Evolutionary conservation across 1,140 invertebrate genomes (phyloP).

Genomic region (Rhopalosiphum maidis): DNA sequence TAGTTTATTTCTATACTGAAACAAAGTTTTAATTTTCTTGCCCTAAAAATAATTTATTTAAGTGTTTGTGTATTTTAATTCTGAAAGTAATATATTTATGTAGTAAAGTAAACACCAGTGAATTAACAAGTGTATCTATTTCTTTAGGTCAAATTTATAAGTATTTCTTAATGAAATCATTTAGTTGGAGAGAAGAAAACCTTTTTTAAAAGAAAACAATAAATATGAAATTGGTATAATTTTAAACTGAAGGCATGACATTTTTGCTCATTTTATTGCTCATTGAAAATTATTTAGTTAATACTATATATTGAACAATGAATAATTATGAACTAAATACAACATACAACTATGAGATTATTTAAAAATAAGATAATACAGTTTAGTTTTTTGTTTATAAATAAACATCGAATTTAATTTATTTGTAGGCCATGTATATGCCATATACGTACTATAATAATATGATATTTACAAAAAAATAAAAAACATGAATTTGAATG

Average conservation of each 20-base stretch:
- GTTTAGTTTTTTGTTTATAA: not conserved
- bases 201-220: not conserved
- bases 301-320: no score
- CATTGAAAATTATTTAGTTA: no score
- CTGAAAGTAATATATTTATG: not conserved
- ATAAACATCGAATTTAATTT: not conserved
- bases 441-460: not conserved
- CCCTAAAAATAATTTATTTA: no score
- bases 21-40: no score
- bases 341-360: not conserved
- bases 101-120: not conserved
- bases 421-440: not conserved
- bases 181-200: no score
- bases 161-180: not conserved
- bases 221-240: not conserved
- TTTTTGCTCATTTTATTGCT: no score
- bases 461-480: not conserved
- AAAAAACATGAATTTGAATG: not conserved
- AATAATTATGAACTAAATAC: no score
- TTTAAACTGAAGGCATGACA: no score
- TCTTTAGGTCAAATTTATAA: not conserved
- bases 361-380: not conserved
- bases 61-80: not conserved
- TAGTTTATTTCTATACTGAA: not conserved
- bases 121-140: not conserved